Evolutionary conservation across 64 coral and sea anemone species (phyloP), one percentile per base, ranked within the genome.

Genomic region (Montipora capricornis): DNA sequence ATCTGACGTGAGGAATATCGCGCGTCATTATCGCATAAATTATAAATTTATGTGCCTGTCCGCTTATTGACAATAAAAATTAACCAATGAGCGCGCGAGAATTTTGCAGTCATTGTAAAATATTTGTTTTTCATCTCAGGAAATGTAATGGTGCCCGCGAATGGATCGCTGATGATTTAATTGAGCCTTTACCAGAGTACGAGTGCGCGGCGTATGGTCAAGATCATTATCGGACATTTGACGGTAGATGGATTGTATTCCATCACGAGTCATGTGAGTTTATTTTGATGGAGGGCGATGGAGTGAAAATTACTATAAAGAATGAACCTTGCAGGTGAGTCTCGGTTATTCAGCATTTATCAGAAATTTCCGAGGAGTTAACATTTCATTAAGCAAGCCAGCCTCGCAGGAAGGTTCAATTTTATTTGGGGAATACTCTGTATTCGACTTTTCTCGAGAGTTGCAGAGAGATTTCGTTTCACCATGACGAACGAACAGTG

Each of bases 131-230:
- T 29, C 37, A 13, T 47, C 77, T 45, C 49, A 97, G 95, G 77
- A 94, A 79, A 75, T 99, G 97, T 64, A 79, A 91, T 29, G 92
- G 92, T 44, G 88, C 90, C 19, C 89, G 97, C 46, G 88, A 80
- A 68, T 99, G 97, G 97, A 93, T 85, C 48, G 59, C 87, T 12
- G 67, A 62, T 48, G 29, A 66, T 9, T 67, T 62, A 5, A 82
- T 94, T 12, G 81, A 84, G 8, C 73, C 89, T 9, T 60, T 94
- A 5, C 92, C 97, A 0, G 92, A 99, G 15, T 99, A 96, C 49
- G 97, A 99, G 49, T 99, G 97, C 60, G 77, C 94, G 0, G 92
- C 97, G 0, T 96, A 90, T 37, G 97, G 97, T 57, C 94, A 99
- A 26, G 94, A 95, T 75, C 97, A 99, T 15, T 94, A 96, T 77